Conservation (phyloP, 2,888 invertebrate species). For the Shargacucullia verbasci region DNA sequence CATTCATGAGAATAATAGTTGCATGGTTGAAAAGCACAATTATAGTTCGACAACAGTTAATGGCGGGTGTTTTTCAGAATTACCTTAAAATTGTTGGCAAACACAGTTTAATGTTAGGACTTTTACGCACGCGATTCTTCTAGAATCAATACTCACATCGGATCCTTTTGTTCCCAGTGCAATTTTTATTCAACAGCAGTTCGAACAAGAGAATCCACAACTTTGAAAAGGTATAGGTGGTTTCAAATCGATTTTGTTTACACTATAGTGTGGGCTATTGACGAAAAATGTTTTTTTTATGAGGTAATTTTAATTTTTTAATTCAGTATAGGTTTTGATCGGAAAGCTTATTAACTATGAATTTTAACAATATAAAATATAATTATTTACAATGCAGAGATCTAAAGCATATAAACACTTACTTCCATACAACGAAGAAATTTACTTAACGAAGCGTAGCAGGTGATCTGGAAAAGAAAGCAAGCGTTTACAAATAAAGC, state of each 20-base stretch:
- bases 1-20: background rate
- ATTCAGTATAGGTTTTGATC: background rate
- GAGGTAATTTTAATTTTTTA: too few species aligned
- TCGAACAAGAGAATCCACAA: background rate
- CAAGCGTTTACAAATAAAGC: conserved; percentile 58
- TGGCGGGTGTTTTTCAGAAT: conserved; percentile 26
- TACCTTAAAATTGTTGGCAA: conserved; percentile 32
- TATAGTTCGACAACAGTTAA: conserved; percentile 26
- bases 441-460: conserved; percentile 49
- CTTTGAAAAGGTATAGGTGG: background rate
- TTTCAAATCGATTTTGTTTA: background rate
- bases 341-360: too few species aligned
- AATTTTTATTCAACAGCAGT: conserved; percentile 4
- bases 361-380: too few species aligned
- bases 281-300: too few species aligned
- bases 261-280: background rate
- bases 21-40: conserved; percentile 24
- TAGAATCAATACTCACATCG: conserved; percentile 22
- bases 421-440: conserved; percentile 66
- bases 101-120: conserved; percentile 13
- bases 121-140: conserved; percentile 28
- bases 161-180: conserved; percentile 1
- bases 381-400: background rate
- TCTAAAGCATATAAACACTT: conserved; percentile 55
- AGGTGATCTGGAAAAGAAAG: conserved; percentile 64